Conservation (phyloP, 30 jellyfish, hydroid and myxozoan genomes). For the Cassiopea andromeda region DNA sequence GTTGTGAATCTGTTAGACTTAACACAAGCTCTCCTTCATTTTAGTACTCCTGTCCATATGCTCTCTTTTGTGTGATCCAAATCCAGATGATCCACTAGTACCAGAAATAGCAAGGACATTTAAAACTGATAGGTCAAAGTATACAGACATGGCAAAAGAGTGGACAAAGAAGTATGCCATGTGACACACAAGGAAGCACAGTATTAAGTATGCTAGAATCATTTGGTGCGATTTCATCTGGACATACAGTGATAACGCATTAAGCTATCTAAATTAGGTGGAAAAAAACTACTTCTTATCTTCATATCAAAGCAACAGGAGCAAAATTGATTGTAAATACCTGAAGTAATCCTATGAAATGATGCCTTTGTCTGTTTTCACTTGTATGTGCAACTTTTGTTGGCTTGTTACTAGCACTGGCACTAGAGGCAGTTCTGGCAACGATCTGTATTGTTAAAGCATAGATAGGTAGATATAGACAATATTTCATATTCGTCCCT, state of each 20-base stretch:
- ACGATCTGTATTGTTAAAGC: background rate
- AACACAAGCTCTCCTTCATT: background rate
- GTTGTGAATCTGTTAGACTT: background rate
- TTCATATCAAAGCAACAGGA: background rate
- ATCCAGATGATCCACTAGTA: constrained; percentile 99
- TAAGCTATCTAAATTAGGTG: constrained; percentile 37
- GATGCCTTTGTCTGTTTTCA: constrained; percentile 34
- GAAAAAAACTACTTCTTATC: background rate
- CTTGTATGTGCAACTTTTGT: background rate
- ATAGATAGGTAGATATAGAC: too few species aligned
- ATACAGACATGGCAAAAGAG: constrained; percentile 87
- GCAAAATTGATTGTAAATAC: constrained; percentile 48
- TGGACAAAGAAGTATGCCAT: constrained; percentile 94
- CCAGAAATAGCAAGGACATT: constrained; percentile 94
- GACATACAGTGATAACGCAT: constrained; percentile 32
- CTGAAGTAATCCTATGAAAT: background rate
- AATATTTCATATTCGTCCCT: too few species aligned
- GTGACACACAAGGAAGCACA: constrained; percentile 39
- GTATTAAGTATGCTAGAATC: constrained; percentile 25
- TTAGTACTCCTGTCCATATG: constrained; percentile 94
- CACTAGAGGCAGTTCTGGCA: constrained; percentile 15
- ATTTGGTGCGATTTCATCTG: constrained; percentile 11
- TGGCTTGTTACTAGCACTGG: background rate
- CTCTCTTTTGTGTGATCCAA: constrained; percentile 98
- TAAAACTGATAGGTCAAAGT: constrained; percentile 73